Evolutionary conservation across 2,797 vertebrate genomes (phyloP).

Genomic region (Lepidocolaptes lacrymiger): DNA sequence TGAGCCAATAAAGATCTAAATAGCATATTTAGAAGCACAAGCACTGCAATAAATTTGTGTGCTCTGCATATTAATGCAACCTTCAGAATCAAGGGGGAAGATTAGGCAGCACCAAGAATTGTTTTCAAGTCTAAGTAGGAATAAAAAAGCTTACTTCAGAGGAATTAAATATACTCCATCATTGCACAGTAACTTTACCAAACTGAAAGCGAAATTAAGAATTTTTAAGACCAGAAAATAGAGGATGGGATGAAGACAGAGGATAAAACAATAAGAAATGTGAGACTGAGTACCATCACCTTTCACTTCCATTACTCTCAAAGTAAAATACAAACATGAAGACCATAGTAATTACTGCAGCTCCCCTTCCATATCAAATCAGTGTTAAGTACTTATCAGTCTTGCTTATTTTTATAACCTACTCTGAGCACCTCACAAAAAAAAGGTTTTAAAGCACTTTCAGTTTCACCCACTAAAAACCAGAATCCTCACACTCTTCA

Average conservation of each 20-base stretch:
- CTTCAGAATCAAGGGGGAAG: not conserved
- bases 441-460: not conserved
- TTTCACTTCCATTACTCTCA: not conserved
- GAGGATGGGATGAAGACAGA: not conserved
- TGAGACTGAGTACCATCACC: not conserved
- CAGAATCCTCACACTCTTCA: not conserved
- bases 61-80: not conserved
- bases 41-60: not conserved
- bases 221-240: not conserved
- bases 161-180: not conserved
- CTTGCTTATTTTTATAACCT: not conserved
- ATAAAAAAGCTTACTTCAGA: not conserved
- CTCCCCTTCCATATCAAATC: not conserved
- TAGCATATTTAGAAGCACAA: not conserved
- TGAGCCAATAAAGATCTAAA: not conserved
- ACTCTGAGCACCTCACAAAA: not conserved
- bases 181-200: not conserved
- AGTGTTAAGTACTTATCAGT: not conserved
- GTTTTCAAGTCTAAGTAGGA: not conserved
- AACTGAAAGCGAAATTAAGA: not conserved
- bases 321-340: not conserved
- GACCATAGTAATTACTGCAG: not conserved
- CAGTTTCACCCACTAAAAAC: not conserved
- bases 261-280: not conserved
- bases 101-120: not conserved